These are phyloP conservation scores for Caenorhabditis becei DNA, from an alignment of 2,888 invertebrate species.

Conservation along the genomic window DNA sequence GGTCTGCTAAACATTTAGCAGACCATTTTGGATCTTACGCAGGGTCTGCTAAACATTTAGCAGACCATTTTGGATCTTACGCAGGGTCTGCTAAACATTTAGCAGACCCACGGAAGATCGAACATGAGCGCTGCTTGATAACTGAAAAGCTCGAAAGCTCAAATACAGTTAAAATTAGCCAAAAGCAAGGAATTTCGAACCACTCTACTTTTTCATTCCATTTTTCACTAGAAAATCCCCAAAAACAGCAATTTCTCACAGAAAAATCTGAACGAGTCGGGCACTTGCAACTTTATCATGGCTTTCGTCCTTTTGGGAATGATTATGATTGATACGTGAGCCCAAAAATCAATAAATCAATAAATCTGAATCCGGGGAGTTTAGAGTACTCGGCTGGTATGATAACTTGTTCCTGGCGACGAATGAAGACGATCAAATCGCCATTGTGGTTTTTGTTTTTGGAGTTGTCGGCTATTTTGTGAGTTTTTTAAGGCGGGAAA, in stretches of 20 bases:
- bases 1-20: no score
- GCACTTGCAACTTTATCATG: not conserved
- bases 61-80: no score
- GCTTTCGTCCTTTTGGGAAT: not conserved
- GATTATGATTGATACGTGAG: not conserved
- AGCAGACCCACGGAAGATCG: no score
- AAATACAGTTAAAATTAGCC: no score
- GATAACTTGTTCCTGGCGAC: not conserved
- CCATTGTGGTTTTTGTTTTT: not conserved
- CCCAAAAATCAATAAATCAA: not conserved
- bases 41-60: no score
- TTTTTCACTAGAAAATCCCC: not conserved
- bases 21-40: no score
- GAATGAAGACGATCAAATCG: slow-evolving; percentile 1
- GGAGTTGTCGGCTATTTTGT: not conserved
- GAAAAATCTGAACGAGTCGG: not conserved
- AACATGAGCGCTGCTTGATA: no score
- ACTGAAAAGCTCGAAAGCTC: no score
- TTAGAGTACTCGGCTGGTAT: not conserved
- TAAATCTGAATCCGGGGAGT: not conserved
- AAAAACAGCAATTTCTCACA: not conserved
- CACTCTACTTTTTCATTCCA: not conserved
- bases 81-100: no score
- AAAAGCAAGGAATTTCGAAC: no score
- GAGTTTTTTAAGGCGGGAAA: not conserved